Base-by-base conservation (phyloP, 2,888 invertebrate genomes). In the Myopa testacea region DNA sequence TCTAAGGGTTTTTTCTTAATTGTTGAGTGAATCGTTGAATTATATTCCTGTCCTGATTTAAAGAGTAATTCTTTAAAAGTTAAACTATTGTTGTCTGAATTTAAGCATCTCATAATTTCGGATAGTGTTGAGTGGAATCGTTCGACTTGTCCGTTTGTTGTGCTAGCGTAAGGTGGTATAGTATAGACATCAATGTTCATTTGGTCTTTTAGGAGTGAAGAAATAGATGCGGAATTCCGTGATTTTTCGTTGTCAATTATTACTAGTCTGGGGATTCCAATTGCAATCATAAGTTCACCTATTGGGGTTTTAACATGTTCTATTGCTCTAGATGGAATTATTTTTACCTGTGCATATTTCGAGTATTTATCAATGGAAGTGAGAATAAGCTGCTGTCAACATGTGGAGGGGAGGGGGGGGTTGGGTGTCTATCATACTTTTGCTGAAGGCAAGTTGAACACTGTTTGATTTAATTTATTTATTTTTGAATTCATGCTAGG, bases 41-140 rank as follows among this genome's bases (percentile, higher is more conserved):
- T 82, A 34, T 81, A 82, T 63, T 80, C 78, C 8, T 80, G 67
- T 8, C 80, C 45, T 26, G 80, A 65, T 40, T 67, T 65, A 38
- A 70, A 52, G 3, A 77, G 14, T 2, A 79, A 40, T 70, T 78
- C 71, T 7, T 19, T 14, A 37, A 76, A 77, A 19, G 52, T 52
- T 52, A 52, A 52, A 52, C 52, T 52, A 3, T 52, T 52, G 52
- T 52, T 52, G 69, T 65, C 4, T 6, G 50, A 45, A 74, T 80
- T 83, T 10, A 81, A 60, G 26, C 81, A 82, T 12, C 82, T 70
- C 78, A 80, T 79, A 7, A 82, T 82, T 69, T 82, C 81, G 26
- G 60, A 14, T 16, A 72, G 60, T 10, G 60, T 69, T 34, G 37
- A 37, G 26, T 69, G 69, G 19, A 69, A 69, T 68, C 68, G 26